Conservation (phyloP, 2,797 vertebrate genomes). For the Phrynocephalus vlangalii region DNA sequence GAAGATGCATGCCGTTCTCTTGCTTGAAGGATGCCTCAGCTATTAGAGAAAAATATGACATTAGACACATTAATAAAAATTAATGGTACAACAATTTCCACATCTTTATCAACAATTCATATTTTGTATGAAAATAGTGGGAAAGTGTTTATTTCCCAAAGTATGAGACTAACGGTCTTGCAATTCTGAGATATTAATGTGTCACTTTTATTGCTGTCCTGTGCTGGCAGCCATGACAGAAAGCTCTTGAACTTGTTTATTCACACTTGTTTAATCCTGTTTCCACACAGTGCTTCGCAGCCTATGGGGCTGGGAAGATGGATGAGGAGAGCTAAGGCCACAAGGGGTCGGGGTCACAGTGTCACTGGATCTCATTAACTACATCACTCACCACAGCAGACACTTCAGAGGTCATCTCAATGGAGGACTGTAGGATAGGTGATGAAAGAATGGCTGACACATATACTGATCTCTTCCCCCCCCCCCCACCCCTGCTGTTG, state of each 20-base stretch:
- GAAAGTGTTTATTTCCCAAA: constrained; percentile 72
- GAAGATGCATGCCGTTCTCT: constrained; percentile 5
- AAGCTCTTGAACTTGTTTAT: constrained; percentile 83
- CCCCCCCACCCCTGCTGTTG: constrained; percentile 14
- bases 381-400: constrained; percentile 79
- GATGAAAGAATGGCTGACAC: constrained; percentile 60
- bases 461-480: constrained; percentile 29
- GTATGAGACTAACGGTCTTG: constrained; percentile 65
- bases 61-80: constrained; percentile 63
- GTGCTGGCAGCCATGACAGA: constrained; percentile 77
- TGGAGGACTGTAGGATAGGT: constrained; percentile 51
- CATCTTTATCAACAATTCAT: constrained; percentile 38
- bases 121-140: constrained; percentile 5
- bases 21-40: constrained; percentile 56
- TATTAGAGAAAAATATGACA: constrained; percentile 53
- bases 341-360: constrained; percentile 78
- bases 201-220: constrained; percentile 74
- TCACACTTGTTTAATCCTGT: constrained; percentile 86
- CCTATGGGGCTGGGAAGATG: constrained; percentile 79
- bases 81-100: constrained; percentile 38
- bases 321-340: constrained; percentile 78
- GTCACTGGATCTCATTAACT: constrained; percentile 83
- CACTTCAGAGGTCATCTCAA: constrained; percentile 76
- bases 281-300: constrained; percentile 76
- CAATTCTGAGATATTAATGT: constrained; percentile 71